phyloP scores from a whole-genome alignment of 2,797 vertebrate species.

The Sebastes umbrosus region DNA sequence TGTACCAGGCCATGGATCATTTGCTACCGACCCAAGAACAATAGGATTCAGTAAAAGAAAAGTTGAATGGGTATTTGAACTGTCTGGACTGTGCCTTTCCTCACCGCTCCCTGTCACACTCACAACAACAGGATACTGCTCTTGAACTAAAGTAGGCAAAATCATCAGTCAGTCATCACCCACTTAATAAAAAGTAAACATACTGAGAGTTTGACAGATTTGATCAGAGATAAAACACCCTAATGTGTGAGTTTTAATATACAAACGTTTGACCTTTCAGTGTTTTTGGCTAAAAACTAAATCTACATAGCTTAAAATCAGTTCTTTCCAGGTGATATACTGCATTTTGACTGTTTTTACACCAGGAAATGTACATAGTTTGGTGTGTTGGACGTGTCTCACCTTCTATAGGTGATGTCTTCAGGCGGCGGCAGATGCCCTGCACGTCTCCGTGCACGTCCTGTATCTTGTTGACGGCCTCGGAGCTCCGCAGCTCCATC shows the following conservation, averaged over 20 bases:
- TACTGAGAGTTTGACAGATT: neutral
- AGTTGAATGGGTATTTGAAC: neutral
- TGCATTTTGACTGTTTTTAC: neutral
- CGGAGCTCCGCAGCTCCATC: conserved; percentile 91
- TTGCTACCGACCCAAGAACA: neutral
- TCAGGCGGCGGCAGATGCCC: conserved; percentile 89
- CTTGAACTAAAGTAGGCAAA: neutral
- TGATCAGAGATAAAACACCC: neutral
- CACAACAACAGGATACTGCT: neutral
- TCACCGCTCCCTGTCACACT: neutral
- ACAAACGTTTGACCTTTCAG: neutral
- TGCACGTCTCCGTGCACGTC: conserved; percentile 86
- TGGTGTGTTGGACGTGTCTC: conserved; percentile 32
- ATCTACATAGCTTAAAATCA: neutral
- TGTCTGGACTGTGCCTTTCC: neutral
- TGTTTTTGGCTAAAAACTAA: neutral
- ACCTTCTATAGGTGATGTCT: conserved; percentile 95
- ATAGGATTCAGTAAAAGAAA: neutral
- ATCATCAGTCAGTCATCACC: neutral
- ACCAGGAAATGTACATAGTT: neutral
- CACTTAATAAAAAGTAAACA: neutral
- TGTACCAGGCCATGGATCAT: neutral
- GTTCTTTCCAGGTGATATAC: neutral
- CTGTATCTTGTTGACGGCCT: conserved; percentile 87
- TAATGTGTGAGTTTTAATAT: no score